Base-by-base conservation (phyloP, 2,888 invertebrate genomes). In the Aricia artaxerxes region DNA sequence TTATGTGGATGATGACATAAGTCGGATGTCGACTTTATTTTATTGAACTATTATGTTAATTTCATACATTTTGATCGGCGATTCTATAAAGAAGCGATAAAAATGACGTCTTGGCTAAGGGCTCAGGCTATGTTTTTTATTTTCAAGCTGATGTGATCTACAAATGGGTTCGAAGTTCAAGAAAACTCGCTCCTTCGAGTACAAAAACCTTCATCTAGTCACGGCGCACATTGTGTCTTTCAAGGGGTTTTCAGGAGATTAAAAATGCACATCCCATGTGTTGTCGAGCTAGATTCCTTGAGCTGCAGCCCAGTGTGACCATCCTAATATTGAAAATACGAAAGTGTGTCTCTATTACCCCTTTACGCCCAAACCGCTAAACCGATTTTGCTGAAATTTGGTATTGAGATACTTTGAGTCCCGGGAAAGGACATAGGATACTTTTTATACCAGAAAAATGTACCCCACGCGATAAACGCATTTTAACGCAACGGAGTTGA, bases 241-340 rank as follows among this genome's bases (percentile, higher is more conserved):
- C 44, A 73, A 73, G 11, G 44, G 44, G n/a, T 73, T 73, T 44
- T 73, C 73, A 73, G 73, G 40, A 73, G n/a, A 73, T 73, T 73
- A 73, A 73, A 73, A 73, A 73, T 73, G 16, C 4, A 73, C n/a
- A 73, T 44, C n/a, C 40, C 40, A 44, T 44, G 44, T 73, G 35
- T 64, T 64, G 24, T 35, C 35, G 69, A 38, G 35, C 38, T 69
- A 69, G 69, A 69, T 69, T 69, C 69, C 69, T 69, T 64, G 64
- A 31, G 31, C 3, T 24, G 24, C 61, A 4, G 11, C 35, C 16
- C 31, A 69, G 16, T 57, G 53, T 4, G 53, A 57, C 4, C 4
- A 13, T 16, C 13, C 53, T 57, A 57, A 57, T 57, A 57, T 57
- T 4, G 16, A 16, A 13, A 16, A 61, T 61, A 2, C 1, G 16